Percentiles rank a stretch among this genome's conserved stretches.
Conservation (phyloP, 1,140 invertebrate species). For the Drosophila elegans region DNA sequence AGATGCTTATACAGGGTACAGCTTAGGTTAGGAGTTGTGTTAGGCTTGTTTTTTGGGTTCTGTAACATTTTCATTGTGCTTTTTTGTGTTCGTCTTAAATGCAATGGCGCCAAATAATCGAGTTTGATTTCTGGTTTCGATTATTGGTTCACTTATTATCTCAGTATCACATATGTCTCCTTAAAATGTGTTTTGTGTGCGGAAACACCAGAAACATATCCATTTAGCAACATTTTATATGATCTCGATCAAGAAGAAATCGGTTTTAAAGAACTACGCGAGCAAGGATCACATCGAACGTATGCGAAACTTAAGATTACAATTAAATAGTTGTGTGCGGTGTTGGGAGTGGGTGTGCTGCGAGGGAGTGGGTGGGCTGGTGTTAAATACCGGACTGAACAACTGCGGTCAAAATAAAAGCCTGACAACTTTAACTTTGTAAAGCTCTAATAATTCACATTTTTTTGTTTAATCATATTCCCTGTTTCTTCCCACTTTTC, state of each 20-base stretch:
- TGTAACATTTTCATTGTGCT: slow-evolving; percentile 26
- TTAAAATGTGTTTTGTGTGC: slow-evolving; percentile 47
- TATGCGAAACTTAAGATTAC: slow-evolving; percentile 23
- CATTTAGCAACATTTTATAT: slow-evolving; percentile 72
- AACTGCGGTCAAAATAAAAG: slow-evolving; percentile 6
- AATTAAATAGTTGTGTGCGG: slow-evolving; percentile 25
- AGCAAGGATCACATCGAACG: slow-evolving; percentile 43
- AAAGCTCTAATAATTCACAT: background rate
- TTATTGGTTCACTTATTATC: slow-evolving; percentile 81
- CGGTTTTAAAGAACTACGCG: background rate
- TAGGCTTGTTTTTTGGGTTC: slow-evolving; percentile 7
- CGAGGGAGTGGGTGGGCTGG: slow-evolving; percentile 8
- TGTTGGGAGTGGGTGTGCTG: slow-evolving; percentile 10
- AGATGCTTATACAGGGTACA: slow-evolving; percentile 21
- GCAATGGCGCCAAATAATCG: slow-evolving; percentile 54
- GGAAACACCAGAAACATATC: slow-evolving; percentile 70
- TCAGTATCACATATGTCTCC: slow-evolving; percentile 83
- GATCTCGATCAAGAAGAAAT: slow-evolving; percentile 38
- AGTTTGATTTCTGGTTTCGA: slow-evolving; percentile 36
- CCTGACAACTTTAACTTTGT: background rate
- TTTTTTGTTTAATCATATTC: no score
- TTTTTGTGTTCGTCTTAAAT: slow-evolving; percentile 43
- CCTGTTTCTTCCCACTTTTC: no score
- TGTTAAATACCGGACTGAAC: slow-evolving; percentile 12
- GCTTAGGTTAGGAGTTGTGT: slow-evolving; percentile 15